Base-by-base conservation (phyloP, 2,888 invertebrate species). In the Ceramica pisi region DNA sequence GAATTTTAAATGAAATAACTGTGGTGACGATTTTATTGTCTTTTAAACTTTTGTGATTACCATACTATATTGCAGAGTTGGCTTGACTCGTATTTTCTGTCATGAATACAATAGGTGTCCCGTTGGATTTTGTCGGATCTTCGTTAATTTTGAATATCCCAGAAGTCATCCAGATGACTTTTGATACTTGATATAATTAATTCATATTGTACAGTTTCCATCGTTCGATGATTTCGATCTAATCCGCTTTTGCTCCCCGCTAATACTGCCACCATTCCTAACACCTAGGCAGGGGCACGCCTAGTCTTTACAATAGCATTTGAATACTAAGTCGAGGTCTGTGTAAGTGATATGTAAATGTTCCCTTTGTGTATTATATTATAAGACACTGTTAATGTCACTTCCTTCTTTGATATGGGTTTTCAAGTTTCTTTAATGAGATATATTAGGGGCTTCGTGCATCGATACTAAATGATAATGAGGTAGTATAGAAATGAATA, bases 341-440 rank as follows among this genome's bases (percentile, higher is more conserved):
- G n/a, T n/a, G n/a, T 87, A 86, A 85, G 85, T 80, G 76, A 67
- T 83, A 87, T 87, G 86, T 82, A 73, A 87, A 88, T 87, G 65
- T 74, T 48, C 51, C 69, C 80, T 83, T 82, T 86, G 81, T 81
- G 67, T 70, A 50, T 76, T 69, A 50, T 72, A 75, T 71, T 75
- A 76, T 72, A 77, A 77, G 78, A 78, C 67, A 81, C 74, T 80
- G 76, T 81, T 80, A 83, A 79, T 80, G 74, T 75, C 50, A 70
- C 87, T 86, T 85, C 86, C 87, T 85, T 76, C 67, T 75, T 67
- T 56, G 79, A 59, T 64, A 73, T 71, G 74, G 75, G 21, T 64
- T 81, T 76, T 67, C 71, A 72, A 65, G 75, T 73, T 71, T 57
- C 60, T 38, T 61, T 85, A 74, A 82, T 84, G 76, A 77, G 67